phyloP scores from a whole-genome alignment of 23 tunicate genomes.

The Styela plicata region DNA sequence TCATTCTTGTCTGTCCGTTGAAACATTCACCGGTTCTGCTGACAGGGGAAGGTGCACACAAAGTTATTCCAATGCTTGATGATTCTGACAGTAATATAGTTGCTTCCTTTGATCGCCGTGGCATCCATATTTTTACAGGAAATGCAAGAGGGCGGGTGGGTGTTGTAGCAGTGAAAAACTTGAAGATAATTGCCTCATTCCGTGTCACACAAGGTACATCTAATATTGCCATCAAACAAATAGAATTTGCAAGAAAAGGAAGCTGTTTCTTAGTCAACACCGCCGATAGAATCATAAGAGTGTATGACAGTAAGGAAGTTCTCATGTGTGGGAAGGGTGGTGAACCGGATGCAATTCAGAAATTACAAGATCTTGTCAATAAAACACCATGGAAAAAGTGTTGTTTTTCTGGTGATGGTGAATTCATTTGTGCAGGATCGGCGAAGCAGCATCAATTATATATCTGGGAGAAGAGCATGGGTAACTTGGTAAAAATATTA shows the following conservation, averaged over 20 bases:
- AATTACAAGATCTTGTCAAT: slow-evolving; percentile 65
- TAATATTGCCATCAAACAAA: slow-evolving; percentile 79
- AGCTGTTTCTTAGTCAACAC: slow-evolving; percentile 88
- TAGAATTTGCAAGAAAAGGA: slow-evolving; percentile 93
- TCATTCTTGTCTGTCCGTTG: slow-evolving; percentile 77
- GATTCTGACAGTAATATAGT: slow-evolving; percentile 54
- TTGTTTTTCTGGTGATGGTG: slow-evolving; percentile 94
- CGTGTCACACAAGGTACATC: slow-evolving; percentile 80
- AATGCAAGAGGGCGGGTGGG: slow-evolving; percentile 82
- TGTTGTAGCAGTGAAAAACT: slow-evolving; percentile 42
- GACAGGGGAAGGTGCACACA: slow-evolving; percentile 34
- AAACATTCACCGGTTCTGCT: slow-evolving; percentile 78
- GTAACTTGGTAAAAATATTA: slow-evolving; percentile 83
- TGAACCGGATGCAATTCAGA: slow-evolving; percentile 90
- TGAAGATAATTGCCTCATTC: slow-evolving; percentile 79
- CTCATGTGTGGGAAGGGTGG: slow-evolving; percentile 85
- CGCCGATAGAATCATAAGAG: slow-evolving; percentile 86
- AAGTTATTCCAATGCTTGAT: slow-evolving; percentile 19
- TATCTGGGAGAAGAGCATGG: slow-evolving; percentile 92
- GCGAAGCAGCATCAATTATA: slow-evolving; percentile 91
- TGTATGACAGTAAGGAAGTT: slow-evolving; percentile 93
- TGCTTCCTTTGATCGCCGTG: slow-evolving; percentile 91
- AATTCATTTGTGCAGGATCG: slow-evolving; percentile 90
- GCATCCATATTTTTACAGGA: slow-evolving; percentile 73
- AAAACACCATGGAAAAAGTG: slow-evolving; percentile 95